These are phyloP conservation scores for Microtus ochrogaster DNA, from an alignment of 2,113 vertebrate species.

Conservation along the genomic window DNA sequence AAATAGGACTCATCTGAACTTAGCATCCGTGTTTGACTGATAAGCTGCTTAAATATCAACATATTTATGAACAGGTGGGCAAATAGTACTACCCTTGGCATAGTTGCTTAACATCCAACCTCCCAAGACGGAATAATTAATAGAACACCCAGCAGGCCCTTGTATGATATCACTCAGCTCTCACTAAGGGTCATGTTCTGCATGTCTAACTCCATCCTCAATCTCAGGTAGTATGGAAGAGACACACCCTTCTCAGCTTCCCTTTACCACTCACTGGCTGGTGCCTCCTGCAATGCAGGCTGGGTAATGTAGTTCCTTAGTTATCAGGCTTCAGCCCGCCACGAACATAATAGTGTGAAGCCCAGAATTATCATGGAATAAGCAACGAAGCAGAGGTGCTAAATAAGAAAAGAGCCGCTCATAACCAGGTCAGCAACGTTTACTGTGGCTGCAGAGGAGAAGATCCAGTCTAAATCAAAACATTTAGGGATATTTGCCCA, in stretches of 20 bases:
- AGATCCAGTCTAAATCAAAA: not conserved
- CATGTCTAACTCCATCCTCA: not conserved
- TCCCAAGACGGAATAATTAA: not conserved
- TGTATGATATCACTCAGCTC: not conserved
- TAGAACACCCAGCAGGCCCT: not conserved
- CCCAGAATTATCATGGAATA: not conserved
- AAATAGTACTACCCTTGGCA: not conserved
- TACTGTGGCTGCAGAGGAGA: not conserved
- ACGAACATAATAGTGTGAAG: not conserved
- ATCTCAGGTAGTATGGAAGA: not conserved
- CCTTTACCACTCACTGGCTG: not conserved
- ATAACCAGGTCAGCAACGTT: not conserved
- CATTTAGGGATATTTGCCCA: not conserved
- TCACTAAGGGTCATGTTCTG: not conserved
- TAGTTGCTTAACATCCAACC: not conserved
- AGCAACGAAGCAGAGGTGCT: not conserved
- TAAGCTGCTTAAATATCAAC: not conserved
- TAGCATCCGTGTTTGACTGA: not conserved
- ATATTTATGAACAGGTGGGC: not conserved
- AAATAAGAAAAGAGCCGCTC: not conserved
- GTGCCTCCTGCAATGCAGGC: not conserved
- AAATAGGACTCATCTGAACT: not conserved
- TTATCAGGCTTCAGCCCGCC: no score
- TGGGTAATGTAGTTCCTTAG: slow-evolving; percentile 40
- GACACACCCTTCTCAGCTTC: not conserved